Evolutionary conservation across 2,888 invertebrate species (phyloP).

Genomic region (Erebia ligea): DNA sequence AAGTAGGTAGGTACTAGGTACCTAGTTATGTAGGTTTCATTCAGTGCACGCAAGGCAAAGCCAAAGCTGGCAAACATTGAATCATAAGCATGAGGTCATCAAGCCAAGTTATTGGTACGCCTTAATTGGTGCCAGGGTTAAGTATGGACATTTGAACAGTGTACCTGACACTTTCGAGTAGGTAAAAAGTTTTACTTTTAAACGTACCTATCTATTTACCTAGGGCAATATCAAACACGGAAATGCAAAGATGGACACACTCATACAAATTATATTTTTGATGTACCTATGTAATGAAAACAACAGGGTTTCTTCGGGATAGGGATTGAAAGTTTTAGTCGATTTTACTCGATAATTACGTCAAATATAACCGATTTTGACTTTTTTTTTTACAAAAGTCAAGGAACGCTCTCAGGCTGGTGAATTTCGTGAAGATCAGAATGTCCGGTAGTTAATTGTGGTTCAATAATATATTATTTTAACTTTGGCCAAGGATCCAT

Average conservation of each 20-base stretch:
- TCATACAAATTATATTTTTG: too few species aligned
- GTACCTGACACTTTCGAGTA: not conserved
- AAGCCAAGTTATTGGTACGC: constrained; percentile 44
- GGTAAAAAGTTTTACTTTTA: not conserved
- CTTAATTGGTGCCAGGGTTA: constrained; percentile 61
- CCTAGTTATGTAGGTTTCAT: not conserved
- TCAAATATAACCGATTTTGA: too few species aligned
- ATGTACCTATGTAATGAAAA: too few species aligned
- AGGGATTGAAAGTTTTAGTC: too few species aligned
- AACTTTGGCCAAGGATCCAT: not conserved
- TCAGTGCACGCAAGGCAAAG: constrained; percentile 29
- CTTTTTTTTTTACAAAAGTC: too few species aligned
- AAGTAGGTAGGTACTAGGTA: not conserved
- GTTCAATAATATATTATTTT: too few species aligned
- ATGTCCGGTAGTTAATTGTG: too few species aligned
- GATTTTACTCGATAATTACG: too few species aligned
- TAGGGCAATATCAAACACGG: not conserved
- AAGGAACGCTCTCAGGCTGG: too few species aligned
- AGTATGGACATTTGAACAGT: constrained; percentile 19
- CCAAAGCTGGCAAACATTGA: constrained; percentile 45
- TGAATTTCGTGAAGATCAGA: too few species aligned
- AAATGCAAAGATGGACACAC: too few species aligned
- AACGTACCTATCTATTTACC: not conserved
- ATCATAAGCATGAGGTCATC: constrained; percentile 64
- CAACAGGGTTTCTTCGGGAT: too few species aligned